Conservation (phyloP, 1,140 invertebrate species). For the Drosophila pachea region DNA sequence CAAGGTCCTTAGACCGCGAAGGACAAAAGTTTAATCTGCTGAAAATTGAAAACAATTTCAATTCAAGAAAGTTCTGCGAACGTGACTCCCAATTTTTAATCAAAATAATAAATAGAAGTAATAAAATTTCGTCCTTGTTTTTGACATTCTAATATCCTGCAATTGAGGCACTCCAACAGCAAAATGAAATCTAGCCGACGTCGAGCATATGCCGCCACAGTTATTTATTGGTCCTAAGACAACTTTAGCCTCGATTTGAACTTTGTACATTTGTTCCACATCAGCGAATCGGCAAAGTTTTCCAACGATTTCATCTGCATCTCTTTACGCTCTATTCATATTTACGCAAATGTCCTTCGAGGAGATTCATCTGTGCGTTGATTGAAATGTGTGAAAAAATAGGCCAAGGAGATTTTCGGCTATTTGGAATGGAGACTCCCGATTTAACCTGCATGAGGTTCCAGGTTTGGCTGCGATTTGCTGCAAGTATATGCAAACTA, state of each 20-base stretch:
- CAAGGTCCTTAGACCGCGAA: too few relatives aligned
- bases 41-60: too few relatives aligned
- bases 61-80: background rate
- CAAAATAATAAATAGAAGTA: conserved; percentile 5
- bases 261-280: conserved; percentile 34
- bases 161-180: conserved; percentile 6
- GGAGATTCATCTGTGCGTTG: background rate
- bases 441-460: too few relatives aligned
- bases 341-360: background rate
- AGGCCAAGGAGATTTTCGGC: too few relatives aligned
- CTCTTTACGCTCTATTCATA: background rate
- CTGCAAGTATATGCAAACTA: too few relatives aligned
- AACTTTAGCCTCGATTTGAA: conserved; percentile 24
- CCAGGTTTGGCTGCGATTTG: too few relatives aligned
- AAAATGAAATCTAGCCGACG: conserved; percentile 13
- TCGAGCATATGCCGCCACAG: conserved; percentile 27
- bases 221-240: conserved; percentile 34
- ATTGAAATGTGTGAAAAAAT: background rate
- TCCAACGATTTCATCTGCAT: conserved; percentile 6
- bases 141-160: conserved; percentile 6
- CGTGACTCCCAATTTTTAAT: conserved; percentile 1
- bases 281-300: conserved; percentile 31
- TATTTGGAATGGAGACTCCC: too few relatives aligned
- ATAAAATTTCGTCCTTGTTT: background rate
- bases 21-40: too few relatives aligned